These are phyloP conservation scores for Anoplopoma fimbria DNA, from an alignment of 2,113 vertebrate species.

Conservation along the genomic window DNA sequence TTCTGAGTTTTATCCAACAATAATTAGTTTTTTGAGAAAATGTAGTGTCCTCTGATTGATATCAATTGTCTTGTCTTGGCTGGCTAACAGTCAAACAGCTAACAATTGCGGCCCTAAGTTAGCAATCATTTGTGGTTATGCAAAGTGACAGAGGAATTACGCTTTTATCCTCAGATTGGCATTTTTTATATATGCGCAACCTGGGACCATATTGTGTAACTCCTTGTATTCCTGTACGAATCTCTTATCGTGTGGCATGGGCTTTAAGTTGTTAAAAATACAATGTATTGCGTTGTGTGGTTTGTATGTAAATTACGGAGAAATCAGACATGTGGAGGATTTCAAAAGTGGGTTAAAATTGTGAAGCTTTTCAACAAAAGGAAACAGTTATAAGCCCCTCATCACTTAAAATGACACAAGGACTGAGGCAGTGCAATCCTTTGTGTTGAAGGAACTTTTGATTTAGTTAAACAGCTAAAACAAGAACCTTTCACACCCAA, in stretches of 20 bases:
- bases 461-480: slow-evolving; percentile 78
- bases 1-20: not conserved
- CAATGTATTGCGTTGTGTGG: not conserved
- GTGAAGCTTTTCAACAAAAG: slow-evolving; percentile 45
- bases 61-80: not conserved
- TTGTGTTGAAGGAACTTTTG: slow-evolving; percentile 74
- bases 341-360: slow-evolving; percentile 39
- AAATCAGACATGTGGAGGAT: not conserved
- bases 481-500: slow-evolving; percentile 76
- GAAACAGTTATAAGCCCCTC: slow-evolving; percentile 51
- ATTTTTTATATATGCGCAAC: not conserved
- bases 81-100: slow-evolving; percentile 9
- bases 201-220: not conserved
- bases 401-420: slow-evolving; percentile 62
- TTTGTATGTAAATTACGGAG: slow-evolving; percentile 7
- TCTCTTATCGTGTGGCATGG: not conserved
- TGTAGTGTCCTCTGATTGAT: not conserved
- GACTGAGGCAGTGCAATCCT: slow-evolving; percentile 51
- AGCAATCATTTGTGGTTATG: not conserved
- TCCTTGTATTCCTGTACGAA: not conserved
- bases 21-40: not conserved
- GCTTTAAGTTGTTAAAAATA: not conserved
- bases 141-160: not conserved
- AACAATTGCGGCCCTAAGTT: slow-evolving; percentile 17
- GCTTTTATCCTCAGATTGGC: not conserved